Conservation (phyloP, 2,113 vertebrate species). For the Ivindomyrus marchei region DNA sequence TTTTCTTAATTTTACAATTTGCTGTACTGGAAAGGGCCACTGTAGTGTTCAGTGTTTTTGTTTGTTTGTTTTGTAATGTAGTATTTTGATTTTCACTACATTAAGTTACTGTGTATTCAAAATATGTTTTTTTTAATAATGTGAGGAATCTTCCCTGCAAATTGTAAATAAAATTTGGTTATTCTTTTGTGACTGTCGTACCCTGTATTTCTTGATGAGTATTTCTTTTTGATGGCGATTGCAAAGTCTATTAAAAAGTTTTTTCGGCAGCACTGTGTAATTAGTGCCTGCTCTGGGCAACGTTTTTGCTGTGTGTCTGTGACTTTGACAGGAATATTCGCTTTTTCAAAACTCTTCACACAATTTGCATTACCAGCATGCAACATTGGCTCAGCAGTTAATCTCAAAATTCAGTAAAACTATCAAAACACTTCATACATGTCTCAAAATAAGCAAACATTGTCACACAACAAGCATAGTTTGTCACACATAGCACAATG, state of each 20-base stretch:
- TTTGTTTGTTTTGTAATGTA: neutral
- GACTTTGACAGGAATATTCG: no score
- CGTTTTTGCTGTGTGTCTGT: neutral
- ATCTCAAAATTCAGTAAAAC: neutral
- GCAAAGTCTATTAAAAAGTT: neutral
- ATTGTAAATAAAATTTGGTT: neutral
- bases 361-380: neutral
- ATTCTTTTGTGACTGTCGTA: neutral
- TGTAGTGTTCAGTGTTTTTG: neutral
- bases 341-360: neutral
- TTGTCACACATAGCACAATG: no score
- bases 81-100: neutral
- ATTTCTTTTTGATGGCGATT: neutral
- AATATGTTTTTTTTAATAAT: neutral
- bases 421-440: neutral
- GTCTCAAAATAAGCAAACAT: neutral
- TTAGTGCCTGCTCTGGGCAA: neutral
- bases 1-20: neutral
- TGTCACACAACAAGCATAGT: no score
- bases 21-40: neutral
- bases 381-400: no score
- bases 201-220: neutral
- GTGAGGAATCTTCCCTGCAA: neutral
- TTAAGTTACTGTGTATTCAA: neutral
- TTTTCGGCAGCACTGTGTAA: neutral